These are phyloP conservation scores for Stenchaetothrips biformis DNA, from an alignment of 2,888 invertebrate genomes.

Conservation along the genomic window DNA sequence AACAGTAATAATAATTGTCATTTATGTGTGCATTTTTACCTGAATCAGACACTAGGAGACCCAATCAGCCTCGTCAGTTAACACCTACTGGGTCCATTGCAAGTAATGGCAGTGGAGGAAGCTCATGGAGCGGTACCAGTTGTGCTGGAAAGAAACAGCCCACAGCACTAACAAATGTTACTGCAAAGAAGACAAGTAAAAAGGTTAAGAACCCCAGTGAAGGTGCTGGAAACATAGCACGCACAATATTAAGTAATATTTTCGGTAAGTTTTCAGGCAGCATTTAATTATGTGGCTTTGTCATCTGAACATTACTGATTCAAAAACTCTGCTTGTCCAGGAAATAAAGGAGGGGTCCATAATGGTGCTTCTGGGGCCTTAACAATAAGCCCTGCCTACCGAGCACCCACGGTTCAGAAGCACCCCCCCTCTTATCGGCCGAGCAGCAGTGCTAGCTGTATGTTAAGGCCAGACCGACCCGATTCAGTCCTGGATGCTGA, in stretches of 20 bases:
- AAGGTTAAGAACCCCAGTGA: constrained; percentile 49
- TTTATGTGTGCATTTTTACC: neutral
- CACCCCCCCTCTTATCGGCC: constrained; percentile 39
- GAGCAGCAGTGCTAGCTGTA: neutral
- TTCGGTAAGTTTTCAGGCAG: constrained; percentile 53
- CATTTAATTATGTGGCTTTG: neutral
- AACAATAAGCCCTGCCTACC: constrained; percentile 41
- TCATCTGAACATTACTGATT: neutral
- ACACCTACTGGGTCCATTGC: constrained; percentile 3
- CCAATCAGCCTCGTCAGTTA: neutral
- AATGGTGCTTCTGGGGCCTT: neutral
- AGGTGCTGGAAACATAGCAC: constrained; percentile 60
- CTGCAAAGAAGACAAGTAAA: constrained; percentile 47
- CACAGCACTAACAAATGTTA: constrained; percentile 43
- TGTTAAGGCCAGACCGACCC: neutral
- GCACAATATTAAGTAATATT: constrained; percentile 76
- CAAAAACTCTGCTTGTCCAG: neutral
- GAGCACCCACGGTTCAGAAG: constrained; percentile 34
- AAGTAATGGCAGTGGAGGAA: constrained; percentile 34
- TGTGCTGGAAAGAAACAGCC: constrained; percentile 40
- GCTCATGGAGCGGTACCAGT: constrained; percentile 34
- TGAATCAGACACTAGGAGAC: neutral
- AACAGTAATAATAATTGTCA: neutral
- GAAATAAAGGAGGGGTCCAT: neutral
- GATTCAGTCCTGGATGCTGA: constrained; percentile 51